These are phyloP conservation scores for Diabrotica undecimpunctata DNA, from an alignment of 1,140 invertebrate genomes.

Conservation along the genomic window DNA sequence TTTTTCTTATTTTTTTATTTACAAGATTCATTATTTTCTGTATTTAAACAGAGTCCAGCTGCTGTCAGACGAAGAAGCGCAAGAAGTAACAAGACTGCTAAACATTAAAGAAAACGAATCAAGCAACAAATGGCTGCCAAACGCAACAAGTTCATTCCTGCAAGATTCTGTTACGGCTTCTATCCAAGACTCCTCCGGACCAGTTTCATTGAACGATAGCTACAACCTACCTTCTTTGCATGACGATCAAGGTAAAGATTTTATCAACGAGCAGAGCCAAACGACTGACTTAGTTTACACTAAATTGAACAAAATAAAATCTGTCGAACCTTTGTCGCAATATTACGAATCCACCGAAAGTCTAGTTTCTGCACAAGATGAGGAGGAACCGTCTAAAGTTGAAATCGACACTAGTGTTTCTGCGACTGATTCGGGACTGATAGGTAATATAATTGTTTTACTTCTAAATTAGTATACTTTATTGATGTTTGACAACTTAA, in stretches of 20 bases:
- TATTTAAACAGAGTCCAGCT: conserved; percentile 57
- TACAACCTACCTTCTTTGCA: conserved; percentile 41
- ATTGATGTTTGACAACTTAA: no score
- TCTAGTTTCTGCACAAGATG: conserved; percentile 42
- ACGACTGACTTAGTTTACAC: conserved; percentile 17
- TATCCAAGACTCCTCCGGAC: conserved; percentile 40
- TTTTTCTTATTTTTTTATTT: no score
- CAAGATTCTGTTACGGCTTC: conserved; percentile 40
- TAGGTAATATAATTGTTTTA: conserved; percentile 27
- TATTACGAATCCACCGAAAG: conserved; percentile 43
- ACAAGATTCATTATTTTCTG: no score
- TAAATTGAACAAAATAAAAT: conserved; percentile 27
- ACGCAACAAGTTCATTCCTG: conserved; percentile 49
- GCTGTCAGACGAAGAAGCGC: conserved; percentile 80
- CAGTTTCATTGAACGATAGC: conserved; percentile 43
- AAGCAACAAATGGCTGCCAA: conserved; percentile 51
- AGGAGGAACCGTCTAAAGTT: conserved; percentile 36
- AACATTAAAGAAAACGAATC: conserved; percentile 54
- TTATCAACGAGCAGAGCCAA: conserved; percentile 30
- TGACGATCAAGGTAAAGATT: conserved; percentile 39
- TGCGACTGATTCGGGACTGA: conserved; percentile 43
- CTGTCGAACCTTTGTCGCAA: conserved; percentile 31
- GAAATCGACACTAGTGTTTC: conserved; percentile 40
- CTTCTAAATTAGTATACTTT: neutral
- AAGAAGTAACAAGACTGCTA: conserved; percentile 75